A percentile compares a stretch with the other conserved stretches of the same genome.
These are phyloP conservation scores for Pogonomyrmex barbatus DNA, from an alignment of 1,140 invertebrate species.

Conservation along the genomic window DNA sequence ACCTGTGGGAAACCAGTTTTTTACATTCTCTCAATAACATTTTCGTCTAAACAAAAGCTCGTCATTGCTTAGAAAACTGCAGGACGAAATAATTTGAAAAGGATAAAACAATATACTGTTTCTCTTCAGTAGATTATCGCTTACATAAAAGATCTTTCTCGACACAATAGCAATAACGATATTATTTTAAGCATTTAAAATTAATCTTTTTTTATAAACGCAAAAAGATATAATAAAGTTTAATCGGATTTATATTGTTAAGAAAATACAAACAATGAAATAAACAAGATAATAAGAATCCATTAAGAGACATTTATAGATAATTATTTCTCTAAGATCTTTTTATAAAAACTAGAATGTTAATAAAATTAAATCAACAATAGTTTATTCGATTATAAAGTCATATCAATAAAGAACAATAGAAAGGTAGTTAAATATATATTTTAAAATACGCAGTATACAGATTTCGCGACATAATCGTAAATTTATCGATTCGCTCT, in stretches of 20 bases:
- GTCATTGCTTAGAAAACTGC: neutral
- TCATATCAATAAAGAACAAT: neutral
- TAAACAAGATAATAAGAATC: too few relatives aligned
- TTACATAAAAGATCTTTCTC: constrained; percentile 12
- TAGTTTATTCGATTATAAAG: neutral
- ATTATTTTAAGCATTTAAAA: neutral
- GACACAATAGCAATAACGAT: neutral
- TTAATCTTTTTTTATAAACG: neutral
- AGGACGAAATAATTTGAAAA: constrained; percentile 15
- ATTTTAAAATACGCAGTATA: neutral
- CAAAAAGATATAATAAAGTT: neutral
- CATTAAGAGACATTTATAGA: neutral
- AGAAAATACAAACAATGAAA: neutral
- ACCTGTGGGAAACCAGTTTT: constrained; percentile 71
- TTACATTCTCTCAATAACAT: constrained; percentile 62
- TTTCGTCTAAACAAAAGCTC: constrained; percentile 38
- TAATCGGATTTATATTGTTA: neutral
- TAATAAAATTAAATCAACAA: neutral
- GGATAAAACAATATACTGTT: neutral
- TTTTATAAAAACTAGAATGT: neutral
- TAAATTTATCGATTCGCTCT: neutral
- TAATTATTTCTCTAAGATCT: neutral
- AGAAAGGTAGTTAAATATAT: neutral
- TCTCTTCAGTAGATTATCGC: neutral
- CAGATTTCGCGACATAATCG: neutral